phyloP scores from a whole-genome alignment of 1,140 invertebrate species.

The Tribolium castaneum region DNA sequence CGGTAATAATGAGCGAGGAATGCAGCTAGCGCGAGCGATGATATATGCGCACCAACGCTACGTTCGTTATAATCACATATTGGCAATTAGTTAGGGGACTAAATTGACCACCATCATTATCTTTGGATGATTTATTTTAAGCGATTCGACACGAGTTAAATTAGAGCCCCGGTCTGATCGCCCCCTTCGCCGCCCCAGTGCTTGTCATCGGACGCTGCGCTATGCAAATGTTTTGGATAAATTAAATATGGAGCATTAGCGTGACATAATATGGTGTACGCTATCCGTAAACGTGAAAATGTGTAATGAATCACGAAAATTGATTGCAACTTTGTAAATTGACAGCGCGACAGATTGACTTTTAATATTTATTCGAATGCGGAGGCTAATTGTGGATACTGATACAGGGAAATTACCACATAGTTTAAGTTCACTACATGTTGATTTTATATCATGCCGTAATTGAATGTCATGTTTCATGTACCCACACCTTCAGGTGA shows the following conservation, averaged over 20 bases:
- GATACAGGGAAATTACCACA: neutral
- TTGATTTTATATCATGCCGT: neutral
- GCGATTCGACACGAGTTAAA: conserved; percentile 58
- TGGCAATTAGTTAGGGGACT: conserved; percentile 63
- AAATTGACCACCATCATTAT: conserved; percentile 63
- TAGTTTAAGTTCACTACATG: neutral
- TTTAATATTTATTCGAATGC: conserved; percentile 20
- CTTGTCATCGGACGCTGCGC: conserved; percentile 40
- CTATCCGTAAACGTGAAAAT: conserved; percentile 4
- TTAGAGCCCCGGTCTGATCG: conserved; percentile 48
- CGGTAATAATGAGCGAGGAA: conserved; percentile 57
- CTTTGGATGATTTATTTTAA: conserved; percentile 62
- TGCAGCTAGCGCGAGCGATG: conserved; percentile 52
- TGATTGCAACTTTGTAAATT: conserved; percentile 19
- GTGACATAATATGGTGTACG: neutral
- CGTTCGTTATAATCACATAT: conserved; percentile 63
- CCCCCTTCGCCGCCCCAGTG: conserved; percentile 16
- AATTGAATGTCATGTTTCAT: conserved; percentile 9
- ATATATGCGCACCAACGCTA: conserved; percentile 57
- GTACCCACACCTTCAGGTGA: conserved; percentile 6
- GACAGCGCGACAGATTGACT: conserved; percentile 14
- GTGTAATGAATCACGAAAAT: conserved; percentile 20
- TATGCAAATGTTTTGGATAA: conserved; percentile 41
- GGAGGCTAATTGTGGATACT: neutral
- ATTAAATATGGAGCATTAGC: conserved; percentile 22